These are phyloP conservation scores for Pimephales promelas DNA, from an alignment of 2,113 vertebrate species.

Conservation along the genomic window DNA sequence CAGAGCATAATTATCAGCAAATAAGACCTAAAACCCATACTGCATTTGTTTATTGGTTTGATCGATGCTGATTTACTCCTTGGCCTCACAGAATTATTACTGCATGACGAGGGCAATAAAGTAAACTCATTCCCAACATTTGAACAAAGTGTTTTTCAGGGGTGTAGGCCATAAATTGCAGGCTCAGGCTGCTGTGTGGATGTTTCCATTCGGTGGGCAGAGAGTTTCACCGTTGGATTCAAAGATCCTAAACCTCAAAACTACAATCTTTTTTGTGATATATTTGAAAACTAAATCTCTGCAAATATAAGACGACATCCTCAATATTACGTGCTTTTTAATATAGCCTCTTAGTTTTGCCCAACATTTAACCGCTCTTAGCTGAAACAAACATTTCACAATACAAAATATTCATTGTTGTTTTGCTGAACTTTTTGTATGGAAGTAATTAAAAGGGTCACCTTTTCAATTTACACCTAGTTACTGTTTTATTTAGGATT, in stretches of 20 bases:
- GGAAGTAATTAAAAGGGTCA: background rate
- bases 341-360: background rate
- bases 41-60: background rate
- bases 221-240: background rate
- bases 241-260: background rate
- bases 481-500: background rate
- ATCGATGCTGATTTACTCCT: background rate
- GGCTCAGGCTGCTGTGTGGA: background rate
- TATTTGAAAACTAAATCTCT: background rate
- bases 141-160: background rate
- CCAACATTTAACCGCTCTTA: background rate
- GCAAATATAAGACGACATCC: background rate
- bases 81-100: background rate
- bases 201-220: background rate
- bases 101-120: background rate
- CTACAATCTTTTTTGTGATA: background rate
- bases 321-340: background rate
- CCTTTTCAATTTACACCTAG: background rate
- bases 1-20: background rate
- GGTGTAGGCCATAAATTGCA: background rate
- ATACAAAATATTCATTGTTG: background rate
- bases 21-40: background rate
- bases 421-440: background rate
- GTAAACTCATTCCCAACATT: background rate
- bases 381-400: background rate